A percentile compares a stretch with the other conserved stretches of the same genome.
phyloP scores from a whole-genome alignment of 2,888 invertebrate species.

The Lysandra coridon region DNA sequence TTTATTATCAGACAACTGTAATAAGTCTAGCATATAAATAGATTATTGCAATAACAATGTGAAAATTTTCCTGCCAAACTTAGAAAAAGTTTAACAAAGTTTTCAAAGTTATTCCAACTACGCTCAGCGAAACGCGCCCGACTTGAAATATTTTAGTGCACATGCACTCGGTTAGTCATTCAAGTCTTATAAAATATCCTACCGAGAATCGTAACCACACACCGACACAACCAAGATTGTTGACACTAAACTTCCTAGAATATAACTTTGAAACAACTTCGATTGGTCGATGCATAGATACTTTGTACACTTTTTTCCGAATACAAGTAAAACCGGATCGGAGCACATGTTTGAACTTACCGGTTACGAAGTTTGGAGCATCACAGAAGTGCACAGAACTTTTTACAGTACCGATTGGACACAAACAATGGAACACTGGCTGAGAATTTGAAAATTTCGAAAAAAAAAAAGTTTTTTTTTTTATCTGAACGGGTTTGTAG shows the following conservation, averaged over 20 bases:
- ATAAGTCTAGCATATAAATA: not conserved
- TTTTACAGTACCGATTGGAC: constrained; percentile 54
- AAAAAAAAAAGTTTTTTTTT: constrained; percentile 39
- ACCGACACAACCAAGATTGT: constrained; percentile 14
- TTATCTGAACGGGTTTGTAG: constrained; percentile 15
- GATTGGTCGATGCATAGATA: constrained; percentile 13
- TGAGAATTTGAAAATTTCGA: not conserved
- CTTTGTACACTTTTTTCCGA: constrained; percentile 23
- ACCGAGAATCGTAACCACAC: constrained; percentile 20
- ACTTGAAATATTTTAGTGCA: constrained; percentile 1
- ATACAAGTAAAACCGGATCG: constrained; percentile 17
- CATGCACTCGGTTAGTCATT: constrained; percentile 16
- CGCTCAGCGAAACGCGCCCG: not conserved
- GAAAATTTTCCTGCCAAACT: not conserved
- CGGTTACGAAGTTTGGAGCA: constrained; percentile 72
- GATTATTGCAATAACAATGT: not conserved
- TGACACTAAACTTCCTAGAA: constrained; percentile 29
- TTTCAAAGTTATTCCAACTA: constrained; percentile 2
- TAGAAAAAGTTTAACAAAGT: not conserved
- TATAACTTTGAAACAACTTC: constrained; percentile 22
- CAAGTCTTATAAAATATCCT: constrained; percentile 25
- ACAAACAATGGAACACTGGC: constrained; percentile 12
- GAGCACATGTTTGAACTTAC: constrained; percentile 61
- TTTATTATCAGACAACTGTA: not conserved
- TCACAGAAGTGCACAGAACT: constrained; percentile 62